These are phyloP conservation scores for Tokudaia muenninki DNA, from an alignment of 2,797 vertebrate species.

Conservation along the genomic window DNA sequence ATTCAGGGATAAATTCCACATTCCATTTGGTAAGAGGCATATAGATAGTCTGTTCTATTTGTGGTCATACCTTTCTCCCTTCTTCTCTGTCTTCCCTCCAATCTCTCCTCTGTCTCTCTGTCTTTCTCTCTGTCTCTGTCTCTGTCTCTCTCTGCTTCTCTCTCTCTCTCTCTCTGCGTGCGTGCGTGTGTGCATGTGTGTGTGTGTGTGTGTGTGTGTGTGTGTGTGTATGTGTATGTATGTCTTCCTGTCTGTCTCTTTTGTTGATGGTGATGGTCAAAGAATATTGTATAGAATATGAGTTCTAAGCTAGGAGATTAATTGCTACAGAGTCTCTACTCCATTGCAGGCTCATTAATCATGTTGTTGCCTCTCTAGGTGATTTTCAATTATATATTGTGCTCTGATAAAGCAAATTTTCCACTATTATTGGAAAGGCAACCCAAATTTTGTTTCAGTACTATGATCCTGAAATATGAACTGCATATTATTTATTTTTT, in stretches of 20 bases:
- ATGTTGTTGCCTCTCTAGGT: neutral
- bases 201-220: neutral
- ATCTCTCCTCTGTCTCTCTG: neutral
- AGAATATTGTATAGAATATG: slow-evolving; percentile 57
- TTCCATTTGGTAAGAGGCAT: slow-evolving; percentile 49
- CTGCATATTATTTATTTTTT: slow-evolving; percentile 30
- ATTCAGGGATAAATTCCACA: slow-evolving; percentile 58
- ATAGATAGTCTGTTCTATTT: neutral
- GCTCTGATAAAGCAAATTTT: slow-evolving; percentile 2
- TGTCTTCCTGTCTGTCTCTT: neutral
- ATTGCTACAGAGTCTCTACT: neutral
- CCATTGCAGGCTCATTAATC: neutral
- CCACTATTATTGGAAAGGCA: slow-evolving; percentile 7
- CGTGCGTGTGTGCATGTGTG: neutral
- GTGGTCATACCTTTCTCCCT: neutral
- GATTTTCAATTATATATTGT: neutral
- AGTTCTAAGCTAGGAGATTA: neutral
- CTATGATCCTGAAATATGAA: slow-evolving; percentile 19
- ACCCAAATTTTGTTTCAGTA: slow-evolving; percentile 36
- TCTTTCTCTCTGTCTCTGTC: neutral
- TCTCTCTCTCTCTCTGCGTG: neutral
- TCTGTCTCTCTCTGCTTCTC: neutral
- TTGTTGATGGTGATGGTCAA: neutral
- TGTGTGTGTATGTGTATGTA: neutral
- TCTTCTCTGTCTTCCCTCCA: neutral